Evolutionary conservation across 2,113 vertebrate genomes (phyloP), one percentile per base, ranked within the genome.

Genomic region (Corydoras maculifer): DNA sequence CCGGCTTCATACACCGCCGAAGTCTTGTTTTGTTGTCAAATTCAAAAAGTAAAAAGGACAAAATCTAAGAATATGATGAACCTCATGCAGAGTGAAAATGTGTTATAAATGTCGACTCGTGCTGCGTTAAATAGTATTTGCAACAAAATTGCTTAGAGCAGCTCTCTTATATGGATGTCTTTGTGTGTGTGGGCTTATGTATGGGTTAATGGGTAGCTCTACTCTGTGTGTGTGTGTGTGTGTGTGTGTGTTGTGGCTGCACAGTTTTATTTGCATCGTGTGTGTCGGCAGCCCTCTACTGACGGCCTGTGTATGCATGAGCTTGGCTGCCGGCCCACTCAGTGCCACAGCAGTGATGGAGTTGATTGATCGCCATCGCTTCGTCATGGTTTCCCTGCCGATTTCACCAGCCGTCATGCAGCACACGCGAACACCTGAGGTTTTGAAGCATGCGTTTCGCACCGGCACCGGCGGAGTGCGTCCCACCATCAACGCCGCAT

Each of bases 361-460:
- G 79, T 83, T 87, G 90, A 90, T 88, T 89, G 87, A 92, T 88
- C 86, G 85, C 75, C 83, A 85, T 81, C 86, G 87, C 84, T 89
- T 62, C 75, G 86, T 87, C 88, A 83, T 83, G 83, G 86, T 82
- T 69, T 69, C 77, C 82, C 84, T 90, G 89, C 88, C 88, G 87
- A 90, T 91, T 87, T 86, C 85, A 85, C 85, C 81, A 84, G 79
- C 75, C 83, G 81, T 83, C 32, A 4, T 62, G 54, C 9, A 48
- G 12, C 63, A 31, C 64, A 73, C 58, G 25, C 57, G 58, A 51
- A 64, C 62, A 57, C 15, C 43, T 59, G 49, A 73, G 78, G 1
- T 32, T 3, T 31, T 57, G 15, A 14, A 13, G 54, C 54, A 5
- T 10, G 51, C 54, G 54, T 60, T 29, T 59, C 9, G 7, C 35